Evolutionary conservation across 2,797 vertebrate genomes (phyloP).

Genomic region (Orestias chungarensis): DNA sequence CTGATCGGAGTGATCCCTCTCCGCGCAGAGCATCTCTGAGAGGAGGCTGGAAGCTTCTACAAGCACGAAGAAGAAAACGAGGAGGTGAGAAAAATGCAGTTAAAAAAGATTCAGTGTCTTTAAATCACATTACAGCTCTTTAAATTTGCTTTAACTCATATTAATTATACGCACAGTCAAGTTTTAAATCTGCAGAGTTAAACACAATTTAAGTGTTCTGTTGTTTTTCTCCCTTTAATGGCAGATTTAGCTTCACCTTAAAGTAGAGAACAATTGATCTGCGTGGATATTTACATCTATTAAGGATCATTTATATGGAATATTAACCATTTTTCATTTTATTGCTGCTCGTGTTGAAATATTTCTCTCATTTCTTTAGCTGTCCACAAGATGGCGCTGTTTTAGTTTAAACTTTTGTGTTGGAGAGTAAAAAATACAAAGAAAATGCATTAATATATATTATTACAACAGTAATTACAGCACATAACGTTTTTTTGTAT

Average conservation of each 20-base stretch:
- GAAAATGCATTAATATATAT: too few species aligned
- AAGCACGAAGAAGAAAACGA: conserved; percentile 51
- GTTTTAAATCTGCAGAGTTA: background rate
- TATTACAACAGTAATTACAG: background rate
- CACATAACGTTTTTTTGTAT: background rate
- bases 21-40: conserved; percentile 17
- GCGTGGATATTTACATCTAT: background rate
- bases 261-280: background rate
- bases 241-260: background rate
- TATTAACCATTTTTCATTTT: background rate
- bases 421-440: background rate
- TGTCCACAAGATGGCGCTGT: conserved; percentile 48
- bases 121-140: fast-evolving
- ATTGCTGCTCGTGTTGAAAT: background rate
- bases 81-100: conserved; percentile 66
- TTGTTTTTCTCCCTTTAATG: background rate
- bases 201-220: background rate
- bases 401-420: background rate
- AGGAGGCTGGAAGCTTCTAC: conserved; percentile 62
- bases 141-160: fast-evolving
- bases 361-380: background rate
- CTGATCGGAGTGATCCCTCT: conserved; percentile 13
- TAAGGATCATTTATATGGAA: background rate
- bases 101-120: background rate
- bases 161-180: background rate